Conservation (phyloP, 2,113 vertebrate genomes). For the Cygnus atratus region DNA sequence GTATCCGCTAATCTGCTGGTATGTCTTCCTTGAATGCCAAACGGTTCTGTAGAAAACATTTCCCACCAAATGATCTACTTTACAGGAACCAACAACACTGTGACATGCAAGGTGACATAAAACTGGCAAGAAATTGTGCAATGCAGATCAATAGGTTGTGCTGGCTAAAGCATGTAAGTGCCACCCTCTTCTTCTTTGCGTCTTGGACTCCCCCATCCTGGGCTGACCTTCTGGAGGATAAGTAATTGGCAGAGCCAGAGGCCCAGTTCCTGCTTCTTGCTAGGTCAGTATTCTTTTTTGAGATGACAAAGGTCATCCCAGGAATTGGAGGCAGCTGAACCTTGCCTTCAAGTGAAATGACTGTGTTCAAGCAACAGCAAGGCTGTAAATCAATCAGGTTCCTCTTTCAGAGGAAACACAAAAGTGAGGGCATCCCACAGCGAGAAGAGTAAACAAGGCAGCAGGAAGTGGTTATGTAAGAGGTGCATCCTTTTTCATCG, state of each 20-base stretch:
- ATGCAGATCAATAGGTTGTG: background rate
- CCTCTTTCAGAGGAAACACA: background rate
- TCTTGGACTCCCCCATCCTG: background rate
- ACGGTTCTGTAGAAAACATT: background rate
- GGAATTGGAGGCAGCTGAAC: background rate
- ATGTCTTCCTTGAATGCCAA: background rate
- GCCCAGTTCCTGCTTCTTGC: background rate
- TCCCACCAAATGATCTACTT: background rate
- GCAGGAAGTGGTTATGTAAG: background rate
- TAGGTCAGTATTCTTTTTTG: background rate
- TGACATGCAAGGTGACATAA: background rate
- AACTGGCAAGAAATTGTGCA: background rate
- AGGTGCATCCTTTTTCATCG: background rate
- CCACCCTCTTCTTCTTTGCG: background rate
- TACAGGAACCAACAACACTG: background rate
- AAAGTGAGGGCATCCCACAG: background rate
- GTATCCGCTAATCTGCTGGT: background rate
- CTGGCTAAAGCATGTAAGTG: background rate
- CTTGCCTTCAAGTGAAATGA: background rate
- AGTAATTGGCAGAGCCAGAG: background rate
- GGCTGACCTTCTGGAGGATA: background rate
- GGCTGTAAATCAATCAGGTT: background rate
- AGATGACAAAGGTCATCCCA: background rate
- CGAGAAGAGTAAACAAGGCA: background rate
- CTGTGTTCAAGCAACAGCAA: background rate